Percentiles rank a stretch among this genome's conserved stretches.
phyloP scores from a whole-genome alignment of 2,888 invertebrate genomes.

The Eledone cirrhosa region DNA sequence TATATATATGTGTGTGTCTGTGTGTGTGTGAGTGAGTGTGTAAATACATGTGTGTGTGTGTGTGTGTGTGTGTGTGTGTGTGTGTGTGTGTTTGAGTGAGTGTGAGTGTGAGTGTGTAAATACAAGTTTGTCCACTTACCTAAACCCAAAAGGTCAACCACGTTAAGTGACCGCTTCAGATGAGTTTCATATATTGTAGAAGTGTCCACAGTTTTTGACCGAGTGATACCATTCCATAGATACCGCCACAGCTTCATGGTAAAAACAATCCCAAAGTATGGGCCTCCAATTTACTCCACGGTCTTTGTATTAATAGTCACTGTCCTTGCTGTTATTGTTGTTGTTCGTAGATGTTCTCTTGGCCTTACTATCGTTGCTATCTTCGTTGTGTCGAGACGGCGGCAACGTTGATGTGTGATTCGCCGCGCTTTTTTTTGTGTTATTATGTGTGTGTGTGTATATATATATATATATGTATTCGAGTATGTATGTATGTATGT shows the following conservation, averaged over 20 bases:
- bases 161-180: conserved; percentile 20
- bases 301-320: background rate
- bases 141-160: conserved; percentile 12
- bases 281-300: background rate
- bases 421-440: background rate
- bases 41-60: background rate
- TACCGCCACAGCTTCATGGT: conserved; percentile 11
- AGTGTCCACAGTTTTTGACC: conserved; percentile 22
- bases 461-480: background rate
- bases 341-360: too few species aligned
- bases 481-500: background rate
- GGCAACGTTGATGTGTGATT: too few species aligned
- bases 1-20: too few species aligned
- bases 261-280: background rate
- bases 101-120: background rate
- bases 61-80: background rate
- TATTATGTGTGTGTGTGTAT: background rate
- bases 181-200: conserved; percentile 18
- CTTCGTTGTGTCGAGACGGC: too few species aligned
- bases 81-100: background rate
- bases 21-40: background rate
- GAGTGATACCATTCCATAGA: conserved; percentile 23
- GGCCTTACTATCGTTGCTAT: background rate
- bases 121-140: background rate
- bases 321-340: too few species aligned